Evolutionary conservation across 2,797 vertebrate genomes (phyloP).

Genomic region (Poecile montanus): DNA sequence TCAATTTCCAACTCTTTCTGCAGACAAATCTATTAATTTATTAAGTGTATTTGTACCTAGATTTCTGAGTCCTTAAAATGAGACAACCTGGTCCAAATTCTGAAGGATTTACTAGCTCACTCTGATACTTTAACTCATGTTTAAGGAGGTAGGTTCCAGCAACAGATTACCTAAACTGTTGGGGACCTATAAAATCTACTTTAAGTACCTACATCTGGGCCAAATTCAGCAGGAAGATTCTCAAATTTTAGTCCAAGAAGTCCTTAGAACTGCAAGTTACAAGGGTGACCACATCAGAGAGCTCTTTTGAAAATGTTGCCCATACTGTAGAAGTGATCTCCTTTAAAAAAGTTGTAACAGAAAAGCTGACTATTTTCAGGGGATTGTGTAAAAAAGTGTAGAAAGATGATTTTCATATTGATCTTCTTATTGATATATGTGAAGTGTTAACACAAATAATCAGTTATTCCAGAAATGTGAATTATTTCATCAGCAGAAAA

Average conservation of each 20-base stretch:
- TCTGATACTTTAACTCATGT: neutral
- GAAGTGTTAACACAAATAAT: conserved; percentile 52
- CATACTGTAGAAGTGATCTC: neutral
- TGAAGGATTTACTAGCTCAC: neutral
- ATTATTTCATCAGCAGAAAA: conserved; percentile 75
- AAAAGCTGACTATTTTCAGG: neutral
- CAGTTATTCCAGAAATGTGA: conserved; percentile 48
- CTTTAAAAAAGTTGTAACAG: neutral
- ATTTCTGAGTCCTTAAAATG: neutral
- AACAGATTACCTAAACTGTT: neutral
- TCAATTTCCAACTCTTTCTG: neutral
- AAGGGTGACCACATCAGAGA: neutral
- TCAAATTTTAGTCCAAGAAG: neutral
- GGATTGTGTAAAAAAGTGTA: neutral
- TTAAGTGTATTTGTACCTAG: neutral
- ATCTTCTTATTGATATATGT: conserved; percentile 35
- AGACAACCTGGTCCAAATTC: neutral
- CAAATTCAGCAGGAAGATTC: neutral
- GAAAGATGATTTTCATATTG: conserved; percentile 29
- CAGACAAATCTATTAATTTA: neutral
- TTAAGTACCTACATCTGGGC: neutral
- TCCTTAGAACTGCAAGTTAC: neutral
- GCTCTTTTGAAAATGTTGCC: neutral
- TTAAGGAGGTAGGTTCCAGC: neutral
- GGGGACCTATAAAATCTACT: neutral